Conservation (phyloP, 23 tunicate species). For the Halocynthia roretzi region DNA sequence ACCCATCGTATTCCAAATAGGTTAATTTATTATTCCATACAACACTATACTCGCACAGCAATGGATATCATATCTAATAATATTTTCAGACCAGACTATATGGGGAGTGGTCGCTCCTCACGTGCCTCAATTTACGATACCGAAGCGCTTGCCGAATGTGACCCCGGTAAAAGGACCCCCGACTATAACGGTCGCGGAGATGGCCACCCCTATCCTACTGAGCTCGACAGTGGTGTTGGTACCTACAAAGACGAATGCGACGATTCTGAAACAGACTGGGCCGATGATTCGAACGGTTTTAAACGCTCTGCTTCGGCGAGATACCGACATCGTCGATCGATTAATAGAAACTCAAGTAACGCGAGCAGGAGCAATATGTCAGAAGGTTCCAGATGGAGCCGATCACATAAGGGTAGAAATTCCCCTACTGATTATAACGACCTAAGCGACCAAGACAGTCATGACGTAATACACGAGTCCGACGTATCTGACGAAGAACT, state of each 20-base stretch:
- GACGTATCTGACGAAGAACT: conserved; percentile 26
- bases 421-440: not conserved
- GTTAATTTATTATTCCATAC: too few species aligned
- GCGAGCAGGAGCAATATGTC: conserved; percentile 4
- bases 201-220: conserved; percentile 5
- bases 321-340: not conserved
- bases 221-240: conserved; percentile 77
- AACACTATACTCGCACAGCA: too few species aligned
- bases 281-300: conserved; percentile 3
- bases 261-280: conserved; percentile 22
- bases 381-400: conserved; percentile 1
- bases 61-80: not conserved
- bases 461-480: conserved; percentile 11
- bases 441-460: not conserved
- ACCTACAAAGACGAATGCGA: conserved; percentile 49
- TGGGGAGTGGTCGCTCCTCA: conserved; percentile 34
- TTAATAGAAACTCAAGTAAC: not conserved
- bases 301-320: not conserved
- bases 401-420: conserved; percentile 1
- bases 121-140: conserved; percentile 41
- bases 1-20: too few species aligned
- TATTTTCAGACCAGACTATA: not conserved
- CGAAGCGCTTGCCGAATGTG: conserved; percentile 72
- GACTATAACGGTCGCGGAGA: not conserved
- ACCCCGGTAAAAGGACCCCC: conserved; percentile 46